These are phyloP conservation scores for mouse (Mus musculus) DNA, from an alignment of 2,113 vertebrate species.

Conservation along the genomic window DNA sequence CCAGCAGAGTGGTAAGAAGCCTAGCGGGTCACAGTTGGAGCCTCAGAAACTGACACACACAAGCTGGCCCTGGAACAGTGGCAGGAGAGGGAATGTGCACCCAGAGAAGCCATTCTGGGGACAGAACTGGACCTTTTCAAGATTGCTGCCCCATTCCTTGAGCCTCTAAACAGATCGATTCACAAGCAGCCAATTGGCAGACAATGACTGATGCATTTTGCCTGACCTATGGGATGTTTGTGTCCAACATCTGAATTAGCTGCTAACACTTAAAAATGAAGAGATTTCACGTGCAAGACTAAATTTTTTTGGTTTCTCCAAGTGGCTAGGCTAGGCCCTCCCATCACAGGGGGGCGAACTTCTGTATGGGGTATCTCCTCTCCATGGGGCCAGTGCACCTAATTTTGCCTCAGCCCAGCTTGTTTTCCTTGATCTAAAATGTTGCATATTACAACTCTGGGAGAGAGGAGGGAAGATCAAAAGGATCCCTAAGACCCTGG, in stretches of 20 bases:
- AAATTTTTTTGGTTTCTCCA: slow-evolving; percentile 53
- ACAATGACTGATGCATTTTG: not conserved
- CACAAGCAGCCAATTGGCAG: not conserved
- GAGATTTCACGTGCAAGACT: slow-evolving; percentile 30
- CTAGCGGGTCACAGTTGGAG: not conserved
- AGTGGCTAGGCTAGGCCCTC: not conserved
- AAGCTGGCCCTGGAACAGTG: not conserved
- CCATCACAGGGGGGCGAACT: not conserved
- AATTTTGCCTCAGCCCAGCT: not conserved
- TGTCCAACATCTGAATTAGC: not conserved
- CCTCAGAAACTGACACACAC: not conserved
- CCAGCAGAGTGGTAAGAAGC: not conserved
- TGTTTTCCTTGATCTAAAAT: not conserved
- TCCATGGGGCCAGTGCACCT: not conserved
- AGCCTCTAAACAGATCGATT: slow-evolving; percentile 4
- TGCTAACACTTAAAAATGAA: slow-evolving; percentile 16
- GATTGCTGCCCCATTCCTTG: not conserved
- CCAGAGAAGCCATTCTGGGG: not conserved
- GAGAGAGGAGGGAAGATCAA: not conserved
- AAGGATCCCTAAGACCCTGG: not conserved
- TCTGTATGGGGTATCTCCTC: not conserved
- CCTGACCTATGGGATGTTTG: not conserved
- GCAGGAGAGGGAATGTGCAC: not conserved
- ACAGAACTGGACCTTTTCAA: not conserved
- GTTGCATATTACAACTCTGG: not conserved